Base-by-base conservation (phyloP, 2,113 vertebrate genomes). In the Etheostoma cragini region DNA sequence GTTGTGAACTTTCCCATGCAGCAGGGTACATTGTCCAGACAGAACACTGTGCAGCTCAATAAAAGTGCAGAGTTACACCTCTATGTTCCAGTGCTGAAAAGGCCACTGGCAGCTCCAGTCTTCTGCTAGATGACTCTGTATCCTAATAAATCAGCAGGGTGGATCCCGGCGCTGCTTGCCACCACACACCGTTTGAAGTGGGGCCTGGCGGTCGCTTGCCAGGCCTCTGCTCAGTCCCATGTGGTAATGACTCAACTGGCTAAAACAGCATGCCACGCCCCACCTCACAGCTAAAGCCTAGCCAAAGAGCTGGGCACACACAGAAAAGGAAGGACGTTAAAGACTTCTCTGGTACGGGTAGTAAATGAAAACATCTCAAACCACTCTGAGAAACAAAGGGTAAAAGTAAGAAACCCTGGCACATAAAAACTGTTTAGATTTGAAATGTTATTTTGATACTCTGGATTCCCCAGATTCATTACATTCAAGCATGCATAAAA, bases 111-210 rank as follows among this genome's bases (percentile, higher is more conserved):
- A 71, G 85, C 62, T 57, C 33, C 22, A 63, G 76, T 75, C 83
- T 50, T 71, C 79, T 74, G 83, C 80, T 78, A 3, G 54, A 78
- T 80, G 87, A 81, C 82, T 87, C 67, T 56, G 79, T 56, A 62
- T 82, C 73, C 81, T 72, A 81, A 87, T 91, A 91, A 91, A 90
- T 90, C 87, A 90, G 85, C 86, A 88, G 92, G 91, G 92, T 90
- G 91, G 89, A 88, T 87, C 91, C 88, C 58, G 13, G 69, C 78
- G 76, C 78, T 35, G 87, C 77, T 78, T 42, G 76, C 74, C 83
- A 88, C 86, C 71, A 0, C 80, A 86, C 38, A 7, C 63, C 61
- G 53, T 90, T 88, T 92, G 91, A 90, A 91, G 92, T 86, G 73
- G 81, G 47, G 82, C 71, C 87, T 53, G 64, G 62, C 35, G 0